Conservation (phyloP, 2,888 invertebrate genomes). For the Cryptops parisi region DNA sequence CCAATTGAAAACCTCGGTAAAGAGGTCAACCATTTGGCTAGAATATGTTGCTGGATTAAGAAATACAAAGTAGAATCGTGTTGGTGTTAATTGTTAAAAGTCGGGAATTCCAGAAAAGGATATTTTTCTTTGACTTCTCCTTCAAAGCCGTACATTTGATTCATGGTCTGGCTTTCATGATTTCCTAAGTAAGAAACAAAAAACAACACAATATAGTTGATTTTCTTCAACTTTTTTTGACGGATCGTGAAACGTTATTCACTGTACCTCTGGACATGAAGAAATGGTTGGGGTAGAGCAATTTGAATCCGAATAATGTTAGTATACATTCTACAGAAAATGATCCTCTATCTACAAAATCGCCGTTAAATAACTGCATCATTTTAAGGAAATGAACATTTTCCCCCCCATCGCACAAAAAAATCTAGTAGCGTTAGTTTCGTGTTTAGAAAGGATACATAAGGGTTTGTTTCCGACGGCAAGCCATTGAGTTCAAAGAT, state of each 20-base stretch:
- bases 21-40: slow-evolving; percentile 86
- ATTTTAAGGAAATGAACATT: too few species aligned
- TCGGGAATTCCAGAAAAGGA: slow-evolving; percentile 27
- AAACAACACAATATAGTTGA: not conserved
- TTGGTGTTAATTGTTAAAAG: too few species aligned
- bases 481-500: slow-evolving; percentile 94
- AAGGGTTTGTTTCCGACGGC: slow-evolving; percentile 89
- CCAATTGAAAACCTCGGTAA: slow-evolving; percentile 98
- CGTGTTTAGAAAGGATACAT: slow-evolving; percentile 43
- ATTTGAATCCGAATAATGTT: slow-evolving; percentile 88
- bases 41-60: slow-evolving; percentile 40
- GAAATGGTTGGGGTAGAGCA: slow-evolving; percentile 90
- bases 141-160: slow-evolving; percentile 98
- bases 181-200: slow-evolving; percentile 50
- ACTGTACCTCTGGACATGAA: slow-evolving; percentile 87
- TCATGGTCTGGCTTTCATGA: slow-evolving; percentile 96
- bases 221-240: slow-evolving; percentile 1
- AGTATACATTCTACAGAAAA: slow-evolving; percentile 99
- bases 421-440: not conserved
- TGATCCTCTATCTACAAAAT: slow-evolving; percentile 98
- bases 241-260: not conserved
- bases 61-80: not conserved
- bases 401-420: too few species aligned
- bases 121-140: slow-evolving; percentile 95
- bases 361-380: slow-evolving; percentile 83